Evolutionary conservation across 2,888 invertebrate genomes (phyloP).

Genomic region (Heliconius ismenius): DNA sequence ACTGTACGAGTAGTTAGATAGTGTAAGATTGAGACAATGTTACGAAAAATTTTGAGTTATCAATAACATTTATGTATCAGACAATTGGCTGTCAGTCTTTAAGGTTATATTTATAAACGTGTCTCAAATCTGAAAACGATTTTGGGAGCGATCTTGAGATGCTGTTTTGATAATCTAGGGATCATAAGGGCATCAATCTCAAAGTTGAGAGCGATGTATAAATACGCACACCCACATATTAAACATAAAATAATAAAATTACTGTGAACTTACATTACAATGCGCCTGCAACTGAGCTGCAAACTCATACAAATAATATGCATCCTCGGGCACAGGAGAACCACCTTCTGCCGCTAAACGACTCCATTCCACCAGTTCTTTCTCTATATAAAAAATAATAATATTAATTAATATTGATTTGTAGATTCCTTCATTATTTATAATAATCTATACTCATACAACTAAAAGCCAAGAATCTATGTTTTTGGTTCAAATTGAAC

Average conservation of each 20-base stretch:
- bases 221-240: too few species aligned
- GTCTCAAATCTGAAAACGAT: too few species aligned
- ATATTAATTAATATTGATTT: neutral
- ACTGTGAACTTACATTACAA: slow-evolving; percentile 83
- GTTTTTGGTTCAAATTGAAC: neutral
- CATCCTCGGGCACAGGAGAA: slow-evolving; percentile 63
- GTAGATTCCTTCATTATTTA: neutral
- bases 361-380: slow-evolving; percentile 60
- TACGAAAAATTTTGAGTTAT: neutral
- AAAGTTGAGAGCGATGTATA: too few species aligned
- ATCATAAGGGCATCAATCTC: too few species aligned
- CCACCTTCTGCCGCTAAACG: slow-evolving; percentile 46
- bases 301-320: slow-evolving; percentile 85
- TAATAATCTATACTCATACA: neutral
- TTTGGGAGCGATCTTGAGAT: too few species aligned
- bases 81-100: too few species aligned
- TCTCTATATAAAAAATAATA: slow-evolving; percentile 53
- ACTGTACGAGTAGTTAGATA: neutral
- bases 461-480: too few species aligned
- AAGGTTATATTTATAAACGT: too few species aligned
- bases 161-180: too few species aligned
- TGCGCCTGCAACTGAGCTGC: slow-evolving; percentile 87
- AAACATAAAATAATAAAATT: too few species aligned
- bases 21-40: neutral
- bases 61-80: too few species aligned